Evolutionary conservation across 2,888 invertebrate genomes (phyloP).

Genomic region (Conops quadrifasciatus): DNA sequence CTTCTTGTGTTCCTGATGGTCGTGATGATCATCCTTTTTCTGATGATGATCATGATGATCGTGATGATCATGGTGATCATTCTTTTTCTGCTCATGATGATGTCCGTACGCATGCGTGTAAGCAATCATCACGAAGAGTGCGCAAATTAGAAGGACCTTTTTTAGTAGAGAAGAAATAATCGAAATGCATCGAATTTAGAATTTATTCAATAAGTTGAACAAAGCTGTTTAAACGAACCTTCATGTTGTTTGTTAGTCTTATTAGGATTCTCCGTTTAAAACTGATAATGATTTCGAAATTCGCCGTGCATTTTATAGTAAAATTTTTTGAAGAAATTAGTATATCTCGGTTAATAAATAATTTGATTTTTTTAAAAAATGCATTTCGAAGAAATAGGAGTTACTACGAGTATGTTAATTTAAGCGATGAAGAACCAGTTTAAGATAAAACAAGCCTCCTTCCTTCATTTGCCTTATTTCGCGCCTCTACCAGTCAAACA

Average conservation of each 20-base stretch:
- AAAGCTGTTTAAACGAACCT: neutral
- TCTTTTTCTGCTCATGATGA: neutral
- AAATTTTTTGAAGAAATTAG: neutral
- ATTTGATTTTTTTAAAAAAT: neutral
- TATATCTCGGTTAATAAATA: neutral
- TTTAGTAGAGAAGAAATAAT: neutral
- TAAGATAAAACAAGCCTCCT: too few relatives aligned
- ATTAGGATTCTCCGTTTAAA: neutral
- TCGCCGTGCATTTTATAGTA: neutral
- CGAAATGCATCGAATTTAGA: neutral
- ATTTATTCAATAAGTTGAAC: neutral
- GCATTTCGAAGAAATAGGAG: too few relatives aligned
- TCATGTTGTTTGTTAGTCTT: neutral
- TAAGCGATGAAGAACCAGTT: too few relatives aligned
- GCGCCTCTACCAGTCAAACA: too few relatives aligned
- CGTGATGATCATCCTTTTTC: too few relatives aligned
- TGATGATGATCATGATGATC: too few relatives aligned
- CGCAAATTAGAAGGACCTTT: conserved; percentile 13
- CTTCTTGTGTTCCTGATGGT: neutral
- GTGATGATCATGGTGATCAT: neutral
- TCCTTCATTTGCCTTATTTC: too few relatives aligned
- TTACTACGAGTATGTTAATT: neutral
- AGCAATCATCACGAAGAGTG: conserved; percentile 33
- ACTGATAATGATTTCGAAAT: conserved; percentile 5
- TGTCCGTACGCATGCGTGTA: neutral